Evolutionary conservation across 1,140 invertebrate species (phyloP), one percentile per base, ranked within the genome.

Genomic region (Lepidurus couesii): DNA sequence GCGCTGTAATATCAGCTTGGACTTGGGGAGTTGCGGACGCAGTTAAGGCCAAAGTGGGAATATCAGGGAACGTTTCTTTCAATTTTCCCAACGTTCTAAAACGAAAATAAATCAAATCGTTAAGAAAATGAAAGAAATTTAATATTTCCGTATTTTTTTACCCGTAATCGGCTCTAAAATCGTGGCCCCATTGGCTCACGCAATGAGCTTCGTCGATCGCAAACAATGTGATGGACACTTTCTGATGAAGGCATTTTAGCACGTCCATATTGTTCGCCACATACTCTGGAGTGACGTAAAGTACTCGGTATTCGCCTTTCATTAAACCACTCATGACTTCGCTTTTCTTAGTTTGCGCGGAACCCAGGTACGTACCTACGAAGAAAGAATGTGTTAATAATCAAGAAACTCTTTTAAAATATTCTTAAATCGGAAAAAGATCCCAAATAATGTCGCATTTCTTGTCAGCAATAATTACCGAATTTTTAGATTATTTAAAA

Each of bases 141-240:
- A 34, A 1, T 42, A 7, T 79, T 78, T 44, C 24, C n/a, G 10
- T 10, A n/a, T 3, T 21, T 16, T 44, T 43, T 21, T 88, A 84
- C 82, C 90, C 85, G 82, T 91, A 93, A 80, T 87, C 86, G 9
- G 85, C 84, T 43, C 93, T 85, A 84, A 95, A 95, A 85, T 95
- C 93, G 85, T 94, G 92, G 21, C 93, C 93, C 93, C 93, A 95
- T 83, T 93, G 90, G 79, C 92, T 93, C 13, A 95, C 90, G 86
- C 93, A 95, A 85, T 92, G 91, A 73, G 91, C 91, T 85, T 92
- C 91, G 85, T 95, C 93, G 74, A 95, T 87, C 44, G 96, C 91
- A 81, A 98, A 89, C 83, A 93, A 91, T 7, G 90, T 90, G 3
- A 96, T 84, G 81, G 91, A 90, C 80, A 90, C 88, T 82, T 88